Conservation (phyloP, 2,797 vertebrate genomes). For the Sebastes iracundus region DNA sequence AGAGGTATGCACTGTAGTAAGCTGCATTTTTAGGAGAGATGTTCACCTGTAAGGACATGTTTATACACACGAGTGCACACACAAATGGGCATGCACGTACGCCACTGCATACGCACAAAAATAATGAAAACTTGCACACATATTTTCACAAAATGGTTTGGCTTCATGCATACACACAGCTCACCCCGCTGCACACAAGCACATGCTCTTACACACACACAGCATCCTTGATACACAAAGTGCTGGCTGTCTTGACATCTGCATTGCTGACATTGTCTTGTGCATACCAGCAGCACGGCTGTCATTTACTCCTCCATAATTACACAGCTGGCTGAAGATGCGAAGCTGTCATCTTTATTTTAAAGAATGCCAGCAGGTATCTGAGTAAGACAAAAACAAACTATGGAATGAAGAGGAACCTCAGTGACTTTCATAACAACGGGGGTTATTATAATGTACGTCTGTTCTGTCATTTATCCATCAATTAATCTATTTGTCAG, state of each 20-base stretch:
- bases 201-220: background rate
- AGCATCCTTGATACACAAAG: constrained; percentile 34
- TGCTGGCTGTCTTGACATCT: constrained; percentile 29
- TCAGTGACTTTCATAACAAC: background rate
- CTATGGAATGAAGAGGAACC: constrained; percentile 1
- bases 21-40: constrained; percentile 5
- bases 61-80: background rate
- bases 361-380: constrained; percentile 6
- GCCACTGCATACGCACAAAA: background rate
- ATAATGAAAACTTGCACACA: background rate
- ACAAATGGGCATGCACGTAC: background rate
- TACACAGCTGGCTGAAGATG: constrained; percentile 53
- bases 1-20: constrained; percentile 37
- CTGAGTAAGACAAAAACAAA: constrained; percentile 35
- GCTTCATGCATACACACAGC: background rate
- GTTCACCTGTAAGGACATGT: constrained; percentile 36
- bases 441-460: background rate
- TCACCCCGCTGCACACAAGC: background rate
- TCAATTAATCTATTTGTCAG: constrained; percentile 7
- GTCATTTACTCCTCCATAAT: constrained; percentile 65
- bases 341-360: constrained; percentile 44
- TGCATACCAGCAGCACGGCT: constrained; percentile 39
- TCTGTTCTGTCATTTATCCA: background rate
- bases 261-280: constrained; percentile 62
- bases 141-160: background rate